Conservation (phyloP, 2,113 vertebrate genomes). For the Rutilus rutilus region DNA sequence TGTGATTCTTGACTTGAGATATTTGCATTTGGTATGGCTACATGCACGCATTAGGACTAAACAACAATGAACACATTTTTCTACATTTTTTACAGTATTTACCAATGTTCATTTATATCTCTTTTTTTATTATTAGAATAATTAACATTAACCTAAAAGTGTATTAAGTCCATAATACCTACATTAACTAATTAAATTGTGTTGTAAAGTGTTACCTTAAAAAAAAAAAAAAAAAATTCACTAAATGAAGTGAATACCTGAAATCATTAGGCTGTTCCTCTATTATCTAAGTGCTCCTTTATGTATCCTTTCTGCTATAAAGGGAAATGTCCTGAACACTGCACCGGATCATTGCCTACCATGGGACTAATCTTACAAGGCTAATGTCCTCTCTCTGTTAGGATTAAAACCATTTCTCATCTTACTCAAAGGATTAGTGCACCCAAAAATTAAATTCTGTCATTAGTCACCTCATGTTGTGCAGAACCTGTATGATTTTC, state of each 20-base stretch:
- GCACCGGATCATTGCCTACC: slow-evolving; percentile 7
- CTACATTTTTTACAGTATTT: too few species aligned
- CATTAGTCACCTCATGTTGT: not conserved
- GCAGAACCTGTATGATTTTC: not conserved
- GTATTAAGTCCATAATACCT: not conserved
- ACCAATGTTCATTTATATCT: too few species aligned
- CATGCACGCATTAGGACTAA: not conserved
- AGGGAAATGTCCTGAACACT: not conserved
- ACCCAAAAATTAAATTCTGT: not conserved
- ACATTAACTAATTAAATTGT: not conserved
- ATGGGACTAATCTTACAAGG: slow-evolving; percentile 15
- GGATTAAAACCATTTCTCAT: slow-evolving; percentile 22
- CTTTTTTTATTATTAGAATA: too few species aligned
- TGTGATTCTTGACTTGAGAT: not conserved
- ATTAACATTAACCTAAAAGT: not conserved
- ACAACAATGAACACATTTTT: not conserved
- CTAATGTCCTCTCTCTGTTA: slow-evolving; percentile 18
- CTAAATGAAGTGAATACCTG: not conserved
- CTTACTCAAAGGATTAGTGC: not conserved
- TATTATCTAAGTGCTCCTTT: slow-evolving; percentile 11
- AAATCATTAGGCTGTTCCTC: not conserved
- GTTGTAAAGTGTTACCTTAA: not conserved
- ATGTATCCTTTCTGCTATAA: not conserved
- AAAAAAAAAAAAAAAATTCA: not conserved
- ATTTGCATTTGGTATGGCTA: not conserved